Percentiles rank a stretch among this genome's conserved stretches.
Evolutionary conservation across 2,888 invertebrate genomes (phyloP).

Genomic region (Ernsta delagoae): DNA sequence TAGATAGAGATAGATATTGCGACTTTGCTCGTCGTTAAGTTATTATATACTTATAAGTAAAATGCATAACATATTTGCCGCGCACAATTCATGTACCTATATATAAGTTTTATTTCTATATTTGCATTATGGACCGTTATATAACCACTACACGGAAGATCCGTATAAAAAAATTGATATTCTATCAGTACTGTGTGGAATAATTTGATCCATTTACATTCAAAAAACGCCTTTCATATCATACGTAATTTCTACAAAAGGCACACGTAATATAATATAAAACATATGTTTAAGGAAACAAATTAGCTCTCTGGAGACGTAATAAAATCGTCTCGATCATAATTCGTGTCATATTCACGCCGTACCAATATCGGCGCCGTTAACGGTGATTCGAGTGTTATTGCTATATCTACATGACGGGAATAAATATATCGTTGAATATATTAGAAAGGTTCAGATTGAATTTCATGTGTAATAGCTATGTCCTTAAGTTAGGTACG

Average conservation of each 20-base stretch:
- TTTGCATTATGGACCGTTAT: too few relatives aligned
- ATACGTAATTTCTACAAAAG: conserved; percentile 3
- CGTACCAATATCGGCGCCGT: conserved; percentile 17
- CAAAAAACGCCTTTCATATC: neutral
- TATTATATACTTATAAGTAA: too few relatives aligned
- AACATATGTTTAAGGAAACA: conserved; percentile 22
- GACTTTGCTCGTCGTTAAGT: too few relatives aligned
- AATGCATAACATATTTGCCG: too few relatives aligned
- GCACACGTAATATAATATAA: too few relatives aligned
- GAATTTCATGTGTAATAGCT: neutral
- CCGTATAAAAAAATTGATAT: too few relatives aligned
- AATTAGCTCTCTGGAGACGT: conserved; percentile 25
- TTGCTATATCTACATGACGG: conserved; percentile 14
- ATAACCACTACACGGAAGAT: too few relatives aligned
- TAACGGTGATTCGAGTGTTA: conserved; percentile 19
- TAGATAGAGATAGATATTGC: too few relatives aligned
- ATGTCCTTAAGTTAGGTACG: too few relatives aligned
- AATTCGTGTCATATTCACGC: conserved; percentile 30
- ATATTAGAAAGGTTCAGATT: conserved; percentile 12
- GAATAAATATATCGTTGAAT: conserved; percentile 23
- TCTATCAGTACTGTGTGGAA: neutral
- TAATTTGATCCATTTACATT: neutral
- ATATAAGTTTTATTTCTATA: too few relatives aligned
- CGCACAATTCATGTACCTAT: too few relatives aligned
- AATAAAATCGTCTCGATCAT: conserved; percentile 33